Evolutionary conservation across 2,797 vertebrate genomes (phyloP).

Genomic region (Carcharodon carcharias): DNA sequence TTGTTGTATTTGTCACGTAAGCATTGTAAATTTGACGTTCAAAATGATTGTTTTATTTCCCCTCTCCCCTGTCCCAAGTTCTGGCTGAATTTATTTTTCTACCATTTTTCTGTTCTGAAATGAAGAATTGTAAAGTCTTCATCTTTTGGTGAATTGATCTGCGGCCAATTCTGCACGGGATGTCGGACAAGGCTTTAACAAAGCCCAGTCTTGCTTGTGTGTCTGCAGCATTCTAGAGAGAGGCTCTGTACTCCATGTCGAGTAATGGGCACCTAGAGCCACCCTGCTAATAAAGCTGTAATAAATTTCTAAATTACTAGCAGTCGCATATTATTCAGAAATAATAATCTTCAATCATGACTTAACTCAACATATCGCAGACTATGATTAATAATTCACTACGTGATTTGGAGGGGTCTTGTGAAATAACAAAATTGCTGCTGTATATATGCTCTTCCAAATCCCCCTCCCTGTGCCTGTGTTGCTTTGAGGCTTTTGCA

Average conservation of each 20-base stretch:
- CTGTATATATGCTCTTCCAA: neutral
- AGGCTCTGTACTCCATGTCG: no score
- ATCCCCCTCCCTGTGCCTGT: neutral
- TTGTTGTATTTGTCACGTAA: neutral
- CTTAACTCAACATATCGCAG: neutral
- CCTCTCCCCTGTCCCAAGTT: no score
- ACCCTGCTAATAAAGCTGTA: neutral
- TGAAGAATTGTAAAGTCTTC: neutral
- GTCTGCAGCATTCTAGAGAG: no score
- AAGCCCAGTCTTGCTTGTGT: neutral
- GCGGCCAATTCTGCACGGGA: neutral
- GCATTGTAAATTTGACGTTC: neutral
- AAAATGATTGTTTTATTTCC: neutral
- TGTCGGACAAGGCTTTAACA: neutral
- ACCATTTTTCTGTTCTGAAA: neutral
- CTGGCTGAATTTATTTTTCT: neutral
- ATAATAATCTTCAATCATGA: conserved; percentile 35
- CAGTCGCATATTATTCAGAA: conserved; percentile 12
- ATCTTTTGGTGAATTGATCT: no score
- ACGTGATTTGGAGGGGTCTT: conserved; percentile 17
- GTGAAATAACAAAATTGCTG: neutral
- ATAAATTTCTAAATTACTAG: conserved; percentile 9
- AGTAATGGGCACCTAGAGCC: no score
- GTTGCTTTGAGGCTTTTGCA: conserved; percentile 40
- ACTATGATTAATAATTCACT: conserved; percentile 29